phyloP scores from a whole-genome alignment of 2,888 invertebrate genomes.

The Orchesella flavescens region DNA sequence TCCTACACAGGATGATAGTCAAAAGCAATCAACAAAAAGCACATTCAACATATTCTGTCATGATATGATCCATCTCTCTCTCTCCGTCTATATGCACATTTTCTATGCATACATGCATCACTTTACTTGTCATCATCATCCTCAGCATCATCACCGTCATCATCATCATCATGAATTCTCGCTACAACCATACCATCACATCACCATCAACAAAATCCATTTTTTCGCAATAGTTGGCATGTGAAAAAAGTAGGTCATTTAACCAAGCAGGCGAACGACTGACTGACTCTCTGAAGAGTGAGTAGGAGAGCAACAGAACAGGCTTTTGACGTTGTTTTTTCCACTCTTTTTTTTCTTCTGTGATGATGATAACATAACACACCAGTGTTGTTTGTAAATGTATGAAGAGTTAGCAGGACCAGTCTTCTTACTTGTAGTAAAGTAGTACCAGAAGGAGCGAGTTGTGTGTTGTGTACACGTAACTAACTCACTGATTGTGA shows the following conservation, averaged over 20 bases:
- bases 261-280: slow-evolving; percentile 57
- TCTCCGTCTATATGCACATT: slow-evolving; percentile 10
- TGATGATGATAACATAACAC: slow-evolving; percentile 18
- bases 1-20: not conserved
- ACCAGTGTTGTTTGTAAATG: slow-evolving; percentile 20
- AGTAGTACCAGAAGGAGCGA: slow-evolving; percentile 24
- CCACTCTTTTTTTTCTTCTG: not conserved
- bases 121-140: slow-evolving; percentile 41
- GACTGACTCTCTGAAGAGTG: slow-evolving; percentile 50
- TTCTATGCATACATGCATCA: slow-evolving; percentile 22
- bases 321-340: slow-evolving; percentile 33
- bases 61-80: slow-evolving; percentile 16
- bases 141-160: slow-evolving; percentile 16
- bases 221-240: slow-evolving; percentile 58
- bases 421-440: slow-evolving; percentile 23
- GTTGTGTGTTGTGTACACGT: not conserved
- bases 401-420: slow-evolving; percentile 43
- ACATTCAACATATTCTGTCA: too few species aligned
- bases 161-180: slow-evolving; percentile 9
- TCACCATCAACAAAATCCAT: slow-evolving; percentile 40
- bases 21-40: not conserved
- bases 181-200: not conserved
- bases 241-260: slow-evolving; percentile 61
- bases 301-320: slow-evolving; percentile 51
- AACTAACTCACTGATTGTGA: not conserved